Evolutionary conservation across 30 jellyfish, hydroid and myxozoan species (phyloP).

Genomic region (Chrysaora quinquecirrha): DNA sequence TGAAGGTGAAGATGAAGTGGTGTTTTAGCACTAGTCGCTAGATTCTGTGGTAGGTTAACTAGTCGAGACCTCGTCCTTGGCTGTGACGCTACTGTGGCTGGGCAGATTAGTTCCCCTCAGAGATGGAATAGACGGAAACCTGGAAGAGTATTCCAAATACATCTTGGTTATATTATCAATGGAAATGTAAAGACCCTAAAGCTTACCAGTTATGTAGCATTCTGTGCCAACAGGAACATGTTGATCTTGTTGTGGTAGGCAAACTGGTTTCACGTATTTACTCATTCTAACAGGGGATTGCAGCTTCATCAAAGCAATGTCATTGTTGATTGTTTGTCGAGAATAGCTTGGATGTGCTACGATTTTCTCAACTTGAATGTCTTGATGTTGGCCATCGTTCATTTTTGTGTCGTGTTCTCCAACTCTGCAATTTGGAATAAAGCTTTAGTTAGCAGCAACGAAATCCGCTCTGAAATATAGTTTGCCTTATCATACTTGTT

Average conservation of each 20-base stretch:
- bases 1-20: no score
- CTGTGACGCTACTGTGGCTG: no score
- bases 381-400: slow-evolving; percentile 37
- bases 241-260: slow-evolving; percentile 73
- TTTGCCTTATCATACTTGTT: not conserved
- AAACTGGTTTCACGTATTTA: slow-evolving; percentile 76
- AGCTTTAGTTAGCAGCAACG: not conserved
- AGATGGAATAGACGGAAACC: no score
- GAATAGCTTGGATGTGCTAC: slow-evolving; percentile 61
- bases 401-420: slow-evolving; percentile 61
- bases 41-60: no score
- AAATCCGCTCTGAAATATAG: not conserved
- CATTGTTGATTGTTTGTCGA: slow-evolving; percentile 61
- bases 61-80: no score
- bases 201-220: slow-evolving; percentile 83
- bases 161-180: not conserved
- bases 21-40: no score
- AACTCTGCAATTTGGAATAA: slow-evolving; percentile 14
- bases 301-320: slow-evolving; percentile 84
- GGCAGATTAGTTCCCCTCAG: no score
- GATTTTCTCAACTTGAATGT: slow-evolving; percentile 54
- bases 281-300: slow-evolving; percentile 60
- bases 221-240: slow-evolving; percentile 80
- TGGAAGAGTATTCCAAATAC: no score
- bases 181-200: not conserved